Base-by-base conservation (phyloP, 2,888 invertebrate species). In the Gibbula magus region DNA sequence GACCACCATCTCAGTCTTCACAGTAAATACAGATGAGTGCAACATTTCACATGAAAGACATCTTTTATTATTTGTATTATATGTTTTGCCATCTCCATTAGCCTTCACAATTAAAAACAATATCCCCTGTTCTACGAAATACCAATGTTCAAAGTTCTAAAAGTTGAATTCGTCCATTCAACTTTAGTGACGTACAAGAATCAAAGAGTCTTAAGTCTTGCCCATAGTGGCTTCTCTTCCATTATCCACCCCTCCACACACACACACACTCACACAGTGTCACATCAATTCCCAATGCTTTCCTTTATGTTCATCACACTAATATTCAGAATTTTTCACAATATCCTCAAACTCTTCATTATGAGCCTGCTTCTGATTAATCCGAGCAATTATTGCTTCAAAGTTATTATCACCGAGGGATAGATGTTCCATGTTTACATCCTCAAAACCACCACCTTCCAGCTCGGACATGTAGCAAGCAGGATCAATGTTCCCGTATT, bases 401-500 rank as follows among this genome's bases (percentile, higher is more conserved):
- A 81, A 87, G n/a, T 45, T 8, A 29, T 78, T 35, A 2, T 81
- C 80, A 45, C 52, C 70, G 13, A 83, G 82, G 18, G 25, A 77
- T 10, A 70, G 75, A n/a, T 82, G 78, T 51, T 86, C 79, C 32
- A 89, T 75, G 8, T 78, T 52, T 0, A 91, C 89, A 74, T 88
- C 82, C 16, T 81, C 70, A 85, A 91, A 91, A 8, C 90, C 90
- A 75, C 80, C 83, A 20, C 76, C 73, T 77, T 88, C 85, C 32
- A 91, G 80, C 0, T 86, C 80, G 2, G 29, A 74, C 88, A 91
- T 89, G 81, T 90, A 91, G n/a, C 77, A 76, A 3, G 84, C 79
- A 20, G 86, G 86, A 77, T 91, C 89, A 8, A 82, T 45, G 20
- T 85, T 83, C 1, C 84, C 88, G 77, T 83, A 80, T 52, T 86